phyloP scores from a whole-genome alignment of 2,797 vertebrate genomes.

The Brotula barbata region DNA sequence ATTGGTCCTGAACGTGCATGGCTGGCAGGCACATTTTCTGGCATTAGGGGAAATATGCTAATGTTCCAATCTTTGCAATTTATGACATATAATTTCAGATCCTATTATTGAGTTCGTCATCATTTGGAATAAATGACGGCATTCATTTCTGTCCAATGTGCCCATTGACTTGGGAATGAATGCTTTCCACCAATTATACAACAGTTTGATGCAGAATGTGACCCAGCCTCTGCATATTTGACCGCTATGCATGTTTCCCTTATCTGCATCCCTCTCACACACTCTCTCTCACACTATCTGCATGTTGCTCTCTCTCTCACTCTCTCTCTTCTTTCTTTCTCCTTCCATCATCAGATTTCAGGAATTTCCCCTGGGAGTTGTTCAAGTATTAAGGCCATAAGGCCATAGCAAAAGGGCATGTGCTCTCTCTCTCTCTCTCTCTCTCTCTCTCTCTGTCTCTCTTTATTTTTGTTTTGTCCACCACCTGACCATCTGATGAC shows the following conservation, averaged over 20 bases:
- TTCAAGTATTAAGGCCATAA: conserved; percentile 52
- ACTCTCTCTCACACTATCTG: conserved; percentile 16
- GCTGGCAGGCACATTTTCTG: background rate
- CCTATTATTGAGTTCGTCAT: conserved; percentile 58
- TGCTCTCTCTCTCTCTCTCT: conserved; percentile 12
- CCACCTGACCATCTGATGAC: conserved; percentile 9
- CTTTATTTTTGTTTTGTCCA: background rate
- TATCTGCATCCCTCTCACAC: conserved; percentile 67
- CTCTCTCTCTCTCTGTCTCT: conserved; percentile 6
- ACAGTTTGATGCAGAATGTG: conserved; percentile 77
- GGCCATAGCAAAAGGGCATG: conserved; percentile 46
- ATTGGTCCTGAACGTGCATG: conserved; percentile 1
- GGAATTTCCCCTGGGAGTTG: conserved; percentile 68
- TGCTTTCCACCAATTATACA: conserved; percentile 75
- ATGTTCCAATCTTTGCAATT: conserved; percentile 20
- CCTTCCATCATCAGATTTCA: conserved; percentile 68
- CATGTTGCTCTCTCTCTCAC: conserved; percentile 32
- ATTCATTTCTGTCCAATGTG: conserved; percentile 67
- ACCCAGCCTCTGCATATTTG: conserved; percentile 78
- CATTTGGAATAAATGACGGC: conserved; percentile 64
- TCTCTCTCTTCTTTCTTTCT: conserved; percentile 46
- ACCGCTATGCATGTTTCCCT: conserved; percentile 69
- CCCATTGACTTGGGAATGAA: conserved; percentile 70
- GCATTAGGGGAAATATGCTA: conserved; percentile 23
- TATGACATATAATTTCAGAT: conserved; percentile 51